Conservation (phyloP, 1,140 invertebrate species). For the Hypothenemus hampei region DNA sequence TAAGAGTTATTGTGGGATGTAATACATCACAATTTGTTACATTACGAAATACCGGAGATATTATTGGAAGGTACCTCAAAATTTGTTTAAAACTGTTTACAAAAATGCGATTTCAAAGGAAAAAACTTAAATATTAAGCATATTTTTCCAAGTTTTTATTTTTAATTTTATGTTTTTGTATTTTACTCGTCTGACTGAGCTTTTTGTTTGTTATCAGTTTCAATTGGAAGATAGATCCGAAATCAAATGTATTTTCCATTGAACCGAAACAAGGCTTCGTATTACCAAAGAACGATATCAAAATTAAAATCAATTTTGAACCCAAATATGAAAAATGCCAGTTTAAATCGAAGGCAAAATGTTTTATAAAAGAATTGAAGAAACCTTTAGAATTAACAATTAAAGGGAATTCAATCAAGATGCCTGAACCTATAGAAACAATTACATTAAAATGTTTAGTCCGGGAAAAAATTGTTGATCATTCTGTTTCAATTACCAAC, state of each 20-base stretch:
- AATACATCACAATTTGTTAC: slow-evolving; percentile 32
- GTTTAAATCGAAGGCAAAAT: slow-evolving; percentile 15
- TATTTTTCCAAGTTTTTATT: no score
- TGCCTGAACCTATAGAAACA: slow-evolving; percentile 42
- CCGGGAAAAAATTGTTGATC: slow-evolving; percentile 32
- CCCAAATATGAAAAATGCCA: slow-evolving; percentile 35
- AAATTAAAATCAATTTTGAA: slow-evolving; percentile 42
- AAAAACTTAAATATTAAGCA: no score
- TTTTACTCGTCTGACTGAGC: background rate
- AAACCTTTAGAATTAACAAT: slow-evolving; percentile 36
- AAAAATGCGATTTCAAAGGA: background rate
- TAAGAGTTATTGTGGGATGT: slow-evolving; percentile 39
- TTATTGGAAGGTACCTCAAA: slow-evolving; percentile 42
- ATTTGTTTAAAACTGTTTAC: background rate
- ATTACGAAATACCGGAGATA: slow-evolving; percentile 46
- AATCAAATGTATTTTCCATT: slow-evolving; percentile 34
- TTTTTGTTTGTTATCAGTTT: slow-evolving; percentile 24
- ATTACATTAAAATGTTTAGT: slow-evolving; percentile 42
- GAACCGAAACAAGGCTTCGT: slow-evolving; percentile 44
- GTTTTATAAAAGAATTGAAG: slow-evolving; percentile 29
- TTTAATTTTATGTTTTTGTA: no score
- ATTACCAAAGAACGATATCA: slow-evolving; percentile 40
- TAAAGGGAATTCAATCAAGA: slow-evolving; percentile 40
- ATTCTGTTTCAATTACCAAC: slow-evolving; percentile 40
- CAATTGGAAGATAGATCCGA: slow-evolving; percentile 17